These are phyloP conservation scores for Blastobasis adustella DNA, from an alignment of 2,888 invertebrate species.

Conservation along the genomic window DNA sequence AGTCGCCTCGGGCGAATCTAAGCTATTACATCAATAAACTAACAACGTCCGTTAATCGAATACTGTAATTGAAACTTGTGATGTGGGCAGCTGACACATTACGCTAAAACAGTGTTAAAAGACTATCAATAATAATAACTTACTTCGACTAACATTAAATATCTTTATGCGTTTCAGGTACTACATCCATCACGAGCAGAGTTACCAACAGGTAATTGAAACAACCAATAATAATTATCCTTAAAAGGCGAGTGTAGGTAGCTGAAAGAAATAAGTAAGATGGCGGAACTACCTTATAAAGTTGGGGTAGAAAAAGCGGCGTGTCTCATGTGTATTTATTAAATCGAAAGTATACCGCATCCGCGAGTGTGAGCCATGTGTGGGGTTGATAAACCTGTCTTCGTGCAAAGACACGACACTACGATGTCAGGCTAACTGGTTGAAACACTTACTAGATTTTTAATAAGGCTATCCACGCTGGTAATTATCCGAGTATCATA, in stretches of 20 bases:
- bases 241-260: too few relatives aligned
- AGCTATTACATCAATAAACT: conserved; percentile 45
- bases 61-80: conserved; percentile 27
- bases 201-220: too few relatives aligned
- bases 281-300: too few relatives aligned
- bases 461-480: conserved; percentile 49
- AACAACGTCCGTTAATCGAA: conserved; percentile 43
- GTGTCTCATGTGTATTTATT: conserved; percentile 43
- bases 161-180: too few relatives aligned
- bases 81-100: conserved; percentile 12
- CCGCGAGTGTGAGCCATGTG: conserved; percentile 60
- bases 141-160: too few relatives aligned
- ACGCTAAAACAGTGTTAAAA: too few relatives aligned
- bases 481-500: conserved; percentile 29
- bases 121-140: too few relatives aligned
- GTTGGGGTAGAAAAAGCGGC: too few relatives aligned
- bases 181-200: too few relatives aligned
- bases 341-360: conserved; percentile 66
- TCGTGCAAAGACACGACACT: conserved; percentile 48
- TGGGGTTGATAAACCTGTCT: conserved; percentile 61
- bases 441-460: conserved; percentile 44
- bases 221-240: too few relatives aligned
- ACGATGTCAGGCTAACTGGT: conserved; percentile 38
- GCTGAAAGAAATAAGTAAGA: too few relatives aligned
- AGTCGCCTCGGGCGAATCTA: conserved; percentile 31